Evolutionary conservation across 2,888 invertebrate genomes (phyloP), one percentile per base, ranked within the genome.

Genomic region (Notocelia uddmanniana): DNA sequence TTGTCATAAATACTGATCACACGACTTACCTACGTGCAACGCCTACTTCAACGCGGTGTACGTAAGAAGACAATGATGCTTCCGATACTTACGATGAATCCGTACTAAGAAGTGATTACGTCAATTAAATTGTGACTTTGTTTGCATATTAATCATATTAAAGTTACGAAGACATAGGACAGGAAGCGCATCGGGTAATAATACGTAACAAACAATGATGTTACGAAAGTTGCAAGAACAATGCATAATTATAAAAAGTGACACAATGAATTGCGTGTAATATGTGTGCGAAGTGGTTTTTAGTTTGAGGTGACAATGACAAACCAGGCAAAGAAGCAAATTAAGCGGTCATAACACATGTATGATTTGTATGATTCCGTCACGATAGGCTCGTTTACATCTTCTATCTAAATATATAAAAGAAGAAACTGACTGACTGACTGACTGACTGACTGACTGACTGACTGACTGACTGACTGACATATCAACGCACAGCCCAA

Each of bases 141-240:
- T 66, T 70, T 59, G 41, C 54, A 66, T 71, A 66, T 31, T 59
- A 66, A 64, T 45, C 23, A 59, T 3, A 58, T 45, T 41, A 58
- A 55, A 58, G 58, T 64, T 58, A 66, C 66, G 41, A 71, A 60
- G 45, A 48, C 59, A 58, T 45, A 31, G 45, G 67, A 60, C 67
- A 60, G 59, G 66, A 71, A 66, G 71, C 23, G 52, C 70, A 74
- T 74, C 80, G 79, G 76, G 76, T 78, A 80, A 83, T 80, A 77
- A 76, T 74, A 77, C 77, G 80, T 77, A 82, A 82, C 78, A 81
- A 79, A 82, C 79, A 81, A 79, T 74, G 69, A 45, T 19, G 69
- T 75, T 82, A 81, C 73, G 77, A 80, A 77, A 77, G 76, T 73
- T 68, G 74, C 69, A 77, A 73, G 59, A 67, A 71, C 76, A 79